Evolutionary conservation across 64 coral and sea anemone genomes (phyloP), one percentile per base, ranked within the genome.

Genomic region (Trachythela sp.): DNA sequence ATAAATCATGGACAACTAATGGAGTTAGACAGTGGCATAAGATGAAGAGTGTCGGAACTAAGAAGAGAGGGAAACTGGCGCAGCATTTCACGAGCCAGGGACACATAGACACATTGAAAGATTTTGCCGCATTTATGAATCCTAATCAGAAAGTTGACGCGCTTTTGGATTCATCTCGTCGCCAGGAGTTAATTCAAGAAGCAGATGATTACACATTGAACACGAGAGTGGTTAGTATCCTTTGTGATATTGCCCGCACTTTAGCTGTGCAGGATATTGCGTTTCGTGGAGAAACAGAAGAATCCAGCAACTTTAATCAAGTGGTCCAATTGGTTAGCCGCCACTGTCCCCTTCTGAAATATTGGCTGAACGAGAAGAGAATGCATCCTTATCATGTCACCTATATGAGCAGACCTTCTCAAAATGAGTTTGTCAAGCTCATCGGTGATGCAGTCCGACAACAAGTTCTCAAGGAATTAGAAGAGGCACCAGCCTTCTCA

Each of bases 221-320:
- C 64, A 70, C 64, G 5, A 70, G 64, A 70, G 64, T 70, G 64
- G 64, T 70, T 70, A 70, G 8, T 22, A 70, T 70, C 64, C 24
- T 70, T 70, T 70, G 64, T 70, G 64, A 70, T 70, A 70, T 70
- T 70, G 64, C 30, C 64, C 64, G 64, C 8, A 70, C 64, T 32
- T 70, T 70, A n/a, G 64, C 64, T 22, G 24, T 11, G 18, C 64
- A 70, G 30, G 64, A 70, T n/a, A 70, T 70, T 32, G 64, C 64
- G 64, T 70, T 70, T 70, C 64, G 64, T 70, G 64, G 64, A 70
- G 64, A 70, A 70, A 70, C 64, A 32, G 64, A 70, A 9, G 64
- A 70, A 70, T 22, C 64, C 64, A 70, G 64, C 64, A 70, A 70
- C 64, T 70, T 70, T 22, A 9, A 22, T 22, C 64, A 70, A 11